Evolutionary conservation across 1,140 invertebrate genomes (phyloP).

Genomic region (Periplaneta americana): DNA sequence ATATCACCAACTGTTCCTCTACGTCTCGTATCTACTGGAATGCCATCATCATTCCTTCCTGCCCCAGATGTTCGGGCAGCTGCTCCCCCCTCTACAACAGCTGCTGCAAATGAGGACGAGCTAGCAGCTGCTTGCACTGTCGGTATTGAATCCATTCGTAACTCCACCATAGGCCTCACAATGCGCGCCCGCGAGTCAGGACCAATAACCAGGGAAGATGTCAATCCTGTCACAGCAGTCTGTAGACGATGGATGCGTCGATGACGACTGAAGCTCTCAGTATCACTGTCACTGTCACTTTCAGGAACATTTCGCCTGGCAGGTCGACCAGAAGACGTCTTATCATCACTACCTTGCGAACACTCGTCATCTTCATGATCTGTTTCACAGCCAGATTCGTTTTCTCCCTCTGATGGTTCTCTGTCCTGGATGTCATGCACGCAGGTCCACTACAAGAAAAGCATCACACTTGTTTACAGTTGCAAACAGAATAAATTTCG

Average conservation of each 20-base stretch:
- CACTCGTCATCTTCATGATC: neutral
- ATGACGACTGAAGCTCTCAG: neutral
- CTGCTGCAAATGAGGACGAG: neutral
- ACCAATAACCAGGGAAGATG: neutral
- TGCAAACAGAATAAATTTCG: too few relatives aligned
- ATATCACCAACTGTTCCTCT: neutral
- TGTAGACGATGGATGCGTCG: neutral
- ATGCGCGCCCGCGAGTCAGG: neutral
- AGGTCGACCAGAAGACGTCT: neutral
- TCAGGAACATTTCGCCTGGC: neutral
- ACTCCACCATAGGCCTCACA: neutral
- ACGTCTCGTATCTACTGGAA: neutral
- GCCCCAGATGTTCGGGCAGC: neutral
- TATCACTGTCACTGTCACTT: slow-evolving; percentile 4
- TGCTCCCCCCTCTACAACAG: neutral
- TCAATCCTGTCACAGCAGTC: neutral
- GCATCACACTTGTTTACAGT: neutral
- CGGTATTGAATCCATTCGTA: slow-evolving; percentile 1
- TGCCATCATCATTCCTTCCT: neutral
- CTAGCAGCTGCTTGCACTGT: neutral
- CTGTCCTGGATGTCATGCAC: slow-evolving; percentile 84
- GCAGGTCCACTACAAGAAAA: slow-evolving; percentile 72
- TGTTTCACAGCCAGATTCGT: neutral
- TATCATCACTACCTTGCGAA: neutral
- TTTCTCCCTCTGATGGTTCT: slow-evolving; percentile 24